Evolutionary conservation across 2,113 vertebrate genomes (phyloP).

Genomic region (Galemys pyrenaicus): DNA sequence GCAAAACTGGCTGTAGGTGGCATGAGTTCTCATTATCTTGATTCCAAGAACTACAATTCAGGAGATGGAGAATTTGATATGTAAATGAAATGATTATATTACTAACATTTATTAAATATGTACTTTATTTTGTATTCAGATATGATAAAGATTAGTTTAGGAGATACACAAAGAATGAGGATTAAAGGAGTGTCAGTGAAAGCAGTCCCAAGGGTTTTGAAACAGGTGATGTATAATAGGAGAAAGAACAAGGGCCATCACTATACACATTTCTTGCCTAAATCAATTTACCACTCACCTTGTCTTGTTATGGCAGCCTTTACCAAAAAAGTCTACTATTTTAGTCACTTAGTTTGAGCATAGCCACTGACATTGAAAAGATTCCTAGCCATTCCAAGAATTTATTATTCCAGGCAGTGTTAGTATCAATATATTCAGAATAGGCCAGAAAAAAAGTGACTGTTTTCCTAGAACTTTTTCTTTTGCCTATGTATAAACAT

Average conservation of each 20-base stretch:
- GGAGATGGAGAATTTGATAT: conserved; percentile 36
- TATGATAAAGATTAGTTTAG: background rate
- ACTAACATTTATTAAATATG: background rate
- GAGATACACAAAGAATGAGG: background rate
- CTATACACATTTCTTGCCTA: background rate
- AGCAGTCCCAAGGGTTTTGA: background rate
- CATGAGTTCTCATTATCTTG: conserved; percentile 37
- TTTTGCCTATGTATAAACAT: background rate
- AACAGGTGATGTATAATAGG: background rate
- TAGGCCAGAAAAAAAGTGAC: background rate
- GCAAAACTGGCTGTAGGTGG: conserved; percentile 53
- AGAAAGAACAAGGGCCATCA: background rate
- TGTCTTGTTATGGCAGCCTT: background rate
- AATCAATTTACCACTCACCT: background rate
- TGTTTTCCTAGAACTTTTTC: background rate
- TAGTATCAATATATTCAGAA: background rate
- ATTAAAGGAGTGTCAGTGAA: background rate
- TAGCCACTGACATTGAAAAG: background rate
- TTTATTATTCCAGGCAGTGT: background rate
- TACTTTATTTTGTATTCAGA: background rate
- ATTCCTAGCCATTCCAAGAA: background rate
- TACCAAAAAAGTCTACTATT: background rate
- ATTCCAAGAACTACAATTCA: conserved; percentile 20
- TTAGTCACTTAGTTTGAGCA: background rate
- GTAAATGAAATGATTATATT: background rate